A percentile compares a stretch with the other conserved stretches of the same genome.
phyloP scores from a whole-genome alignment of 2,888 invertebrate species.

The Nipponacmea schrenckii region DNA sequence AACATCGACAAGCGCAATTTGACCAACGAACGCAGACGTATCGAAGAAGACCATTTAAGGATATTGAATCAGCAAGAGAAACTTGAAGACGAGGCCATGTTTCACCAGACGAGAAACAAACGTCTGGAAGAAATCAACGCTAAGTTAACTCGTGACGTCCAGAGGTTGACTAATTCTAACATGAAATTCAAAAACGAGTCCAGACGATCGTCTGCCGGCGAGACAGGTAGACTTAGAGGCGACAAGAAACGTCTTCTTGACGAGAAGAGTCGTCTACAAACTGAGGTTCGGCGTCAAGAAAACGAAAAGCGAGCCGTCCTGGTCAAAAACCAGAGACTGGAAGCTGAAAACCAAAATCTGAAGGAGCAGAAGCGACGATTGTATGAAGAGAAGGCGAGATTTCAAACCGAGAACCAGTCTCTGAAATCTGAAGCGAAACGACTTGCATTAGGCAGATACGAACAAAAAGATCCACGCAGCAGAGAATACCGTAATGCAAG shows the following conservation, averaged over 20 bases:
- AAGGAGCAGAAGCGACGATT: slow-evolving; percentile 43
- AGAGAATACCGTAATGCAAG: neutral
- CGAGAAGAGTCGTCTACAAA: slow-evolving; percentile 4
- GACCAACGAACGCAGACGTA: neutral
- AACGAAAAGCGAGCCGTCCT: slow-evolving; percentile 20
- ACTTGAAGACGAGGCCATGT: neutral
- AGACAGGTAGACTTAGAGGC: neutral
- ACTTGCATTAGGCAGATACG: slow-evolving; percentile 23
- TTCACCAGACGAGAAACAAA: slow-evolving; percentile 12
- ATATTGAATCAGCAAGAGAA: slow-evolving; percentile 9
- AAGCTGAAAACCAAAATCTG: slow-evolving; percentile 44
- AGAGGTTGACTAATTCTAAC: slow-evolving; percentile 20
- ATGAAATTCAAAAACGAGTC: slow-evolving; percentile 12
- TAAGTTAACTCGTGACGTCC: slow-evolving; percentile 26
- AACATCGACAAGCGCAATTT: slow-evolving; percentile 23
- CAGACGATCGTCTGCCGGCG: neutral
- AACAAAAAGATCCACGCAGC: neutral
- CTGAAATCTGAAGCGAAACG: slow-evolving; percentile 28
- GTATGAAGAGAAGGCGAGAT: slow-evolving; percentile 34
- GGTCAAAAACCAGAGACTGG: slow-evolving; percentile 27
- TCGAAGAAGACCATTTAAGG: neutral
- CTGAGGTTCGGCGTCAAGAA: slow-evolving; percentile 20
- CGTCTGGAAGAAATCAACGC: slow-evolving; percentile 21
- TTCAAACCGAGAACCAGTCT: slow-evolving; percentile 17
- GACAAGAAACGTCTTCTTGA: slow-evolving; percentile 12